Evolutionary conservation across 2,888 invertebrate genomes (phyloP).

Genomic region (Megaustenia siamemsis): DNA sequence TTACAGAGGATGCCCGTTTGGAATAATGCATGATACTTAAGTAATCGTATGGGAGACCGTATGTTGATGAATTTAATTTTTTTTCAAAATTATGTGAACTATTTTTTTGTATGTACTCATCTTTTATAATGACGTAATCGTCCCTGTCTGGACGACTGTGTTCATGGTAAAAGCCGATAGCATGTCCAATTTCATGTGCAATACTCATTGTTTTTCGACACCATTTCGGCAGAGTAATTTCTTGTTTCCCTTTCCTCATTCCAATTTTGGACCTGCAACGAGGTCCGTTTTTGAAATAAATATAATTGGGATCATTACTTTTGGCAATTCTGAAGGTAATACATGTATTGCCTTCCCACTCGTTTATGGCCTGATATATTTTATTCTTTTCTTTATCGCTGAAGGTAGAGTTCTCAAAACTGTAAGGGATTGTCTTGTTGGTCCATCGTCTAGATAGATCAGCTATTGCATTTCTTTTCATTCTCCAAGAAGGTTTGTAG

Average conservation of each 20-base stretch:
- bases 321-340: constrained; percentile 13
- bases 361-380: constrained; percentile 39
- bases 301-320: neutral
- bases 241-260: constrained; percentile 37
- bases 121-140: constrained; percentile 64
- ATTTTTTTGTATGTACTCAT: constrained; percentile 64
- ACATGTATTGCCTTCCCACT: constrained; percentile 54
- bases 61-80: constrained; percentile 55
- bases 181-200: constrained; percentile 69
- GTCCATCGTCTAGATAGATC: constrained; percentile 36
- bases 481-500: neutral
- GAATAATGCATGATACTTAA: constrained; percentile 72
- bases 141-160: constrained; percentile 58
- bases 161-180: constrained; percentile 28
- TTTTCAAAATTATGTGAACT: constrained; percentile 66
- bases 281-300: constrained; percentile 46
- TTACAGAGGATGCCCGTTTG: constrained; percentile 62
- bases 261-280: constrained; percentile 52
- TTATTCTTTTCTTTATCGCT: neutral
- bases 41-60: constrained; percentile 70
- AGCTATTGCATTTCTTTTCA: constrained; percentile 52
- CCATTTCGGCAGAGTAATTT: constrained; percentile 31
- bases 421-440: constrained; percentile 41
- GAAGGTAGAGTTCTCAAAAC: constrained; percentile 19
- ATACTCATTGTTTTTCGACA: constrained; percentile 50